phyloP scores from a whole-genome alignment of 2,797 vertebrate species.

The Epinephelus coioides region DNA sequence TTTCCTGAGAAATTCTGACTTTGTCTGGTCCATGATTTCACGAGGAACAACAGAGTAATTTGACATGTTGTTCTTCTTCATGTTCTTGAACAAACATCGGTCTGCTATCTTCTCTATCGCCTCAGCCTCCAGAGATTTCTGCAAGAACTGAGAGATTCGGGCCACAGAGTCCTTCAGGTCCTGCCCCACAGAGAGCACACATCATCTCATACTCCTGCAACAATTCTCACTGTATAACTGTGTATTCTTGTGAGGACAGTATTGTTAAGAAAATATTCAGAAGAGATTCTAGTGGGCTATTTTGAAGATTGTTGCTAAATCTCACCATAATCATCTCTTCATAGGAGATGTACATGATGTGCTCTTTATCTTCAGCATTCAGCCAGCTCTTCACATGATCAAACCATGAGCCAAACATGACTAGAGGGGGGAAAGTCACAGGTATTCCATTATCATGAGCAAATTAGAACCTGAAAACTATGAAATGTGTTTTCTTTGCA shows the following conservation, averaged over 20 bases:
- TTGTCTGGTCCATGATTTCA: constrained; percentile 79
- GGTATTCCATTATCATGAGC: background rate
- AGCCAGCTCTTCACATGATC: constrained; percentile 87
- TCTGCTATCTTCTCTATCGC: constrained; percentile 75
- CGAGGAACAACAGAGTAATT: constrained; percentile 81
- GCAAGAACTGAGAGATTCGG: constrained; percentile 77
- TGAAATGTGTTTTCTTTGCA: background rate
- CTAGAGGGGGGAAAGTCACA: constrained; percentile 59
- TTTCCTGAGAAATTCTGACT: constrained; percentile 84
- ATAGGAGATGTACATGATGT: constrained; percentile 80
- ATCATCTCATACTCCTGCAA: background rate
- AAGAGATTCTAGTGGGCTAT: no score
- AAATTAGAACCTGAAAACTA: background rate
- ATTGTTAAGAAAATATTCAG: background rate
- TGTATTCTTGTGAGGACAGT: background rate
- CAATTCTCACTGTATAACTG: background rate
- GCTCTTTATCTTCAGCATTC: constrained; percentile 63
- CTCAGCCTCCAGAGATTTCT: constrained; percentile 72
- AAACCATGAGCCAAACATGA: constrained; percentile 86
- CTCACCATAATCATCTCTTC: constrained; percentile 84
- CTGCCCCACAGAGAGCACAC: constrained; percentile 60
- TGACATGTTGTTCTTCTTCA: constrained; percentile 87
- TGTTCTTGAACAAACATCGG: constrained; percentile 83
- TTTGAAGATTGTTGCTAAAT: background rate
- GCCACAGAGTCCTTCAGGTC: constrained; percentile 77